Base-by-base conservation (phyloP, 2,113 vertebrate genomes). In the Psephotus haematonotus region DNA sequence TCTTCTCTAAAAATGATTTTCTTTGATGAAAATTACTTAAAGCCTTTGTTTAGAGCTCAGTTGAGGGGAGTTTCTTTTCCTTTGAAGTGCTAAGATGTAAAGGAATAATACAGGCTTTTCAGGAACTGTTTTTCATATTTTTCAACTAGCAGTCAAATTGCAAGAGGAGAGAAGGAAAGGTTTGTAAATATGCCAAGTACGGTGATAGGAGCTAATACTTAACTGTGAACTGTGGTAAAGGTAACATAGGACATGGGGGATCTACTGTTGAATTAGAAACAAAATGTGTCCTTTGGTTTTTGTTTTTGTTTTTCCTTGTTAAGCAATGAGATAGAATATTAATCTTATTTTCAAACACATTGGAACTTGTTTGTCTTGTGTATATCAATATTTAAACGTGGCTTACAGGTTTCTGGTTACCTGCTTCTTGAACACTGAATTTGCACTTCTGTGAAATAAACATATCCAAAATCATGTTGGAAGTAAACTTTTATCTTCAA, bases 51-150 rank as follows among this genome's bases (percentile, higher is more conserved):
- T 79, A 44, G 31, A 47, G 13, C 82, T 82, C 63, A 16, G 52
- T 64, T 57, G 39, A 85, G 25, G 33, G 41, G 43, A 62, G 29
- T 80, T 87, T 93, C 25, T 75, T 57, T 87, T 62, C 28, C 60
- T 94, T 93, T 95, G 87, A 92, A 94, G 90, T 80, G 37, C 17
- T 63, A 17, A 74, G 53, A 49, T 82, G 46, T 41, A 25, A 82
- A 28, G 63, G 50, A 82, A 72, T 53, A 75, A 53, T 67, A 80
- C 83, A 90, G 52, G 71, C 80, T 91, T 92, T 94, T 91, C 89
- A 89, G 71, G 35, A 86, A 55, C 46, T 67, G 63, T 27, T 94
- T 95, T 96, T 91, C 31, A 29, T 89, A 27, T 82, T 89, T 93
- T 91, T 65, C 49, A 91, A 77, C 35, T 16, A 74, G 75, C 62